phyloP scores from a whole-genome alignment of 2,113 vertebrate genomes.

The Bubo blakistoni region DNA sequence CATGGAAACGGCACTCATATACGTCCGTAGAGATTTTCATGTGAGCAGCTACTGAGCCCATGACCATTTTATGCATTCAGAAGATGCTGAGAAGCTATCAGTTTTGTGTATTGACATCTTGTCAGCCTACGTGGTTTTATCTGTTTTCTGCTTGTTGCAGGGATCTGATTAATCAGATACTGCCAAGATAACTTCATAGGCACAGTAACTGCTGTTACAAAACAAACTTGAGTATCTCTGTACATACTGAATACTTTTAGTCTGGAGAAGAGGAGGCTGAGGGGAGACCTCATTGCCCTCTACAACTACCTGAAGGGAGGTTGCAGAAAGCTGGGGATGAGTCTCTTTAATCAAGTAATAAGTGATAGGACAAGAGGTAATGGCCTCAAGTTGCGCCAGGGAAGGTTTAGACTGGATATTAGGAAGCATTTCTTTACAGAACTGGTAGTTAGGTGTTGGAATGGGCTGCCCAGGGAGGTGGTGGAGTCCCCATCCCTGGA shows the following conservation, averaged over 20 bases:
- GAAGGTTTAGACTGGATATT: too few relatives aligned
- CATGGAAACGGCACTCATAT: neutral
- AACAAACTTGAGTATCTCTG: neutral
- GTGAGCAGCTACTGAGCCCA: neutral
- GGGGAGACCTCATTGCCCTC: too few relatives aligned
- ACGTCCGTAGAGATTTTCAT: neutral
- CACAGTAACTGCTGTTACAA: conserved; percentile 17
- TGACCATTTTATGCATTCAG: neutral
- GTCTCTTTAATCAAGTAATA: too few relatives aligned
- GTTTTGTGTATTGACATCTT: neutral
- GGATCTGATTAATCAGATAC: neutral
- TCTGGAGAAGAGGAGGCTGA: too few relatives aligned
- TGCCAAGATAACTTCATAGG: conserved; percentile 24
- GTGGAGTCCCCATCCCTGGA: too few relatives aligned
- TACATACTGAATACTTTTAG: neutral
- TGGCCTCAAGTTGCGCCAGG: too few relatives aligned
- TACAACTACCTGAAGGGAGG: too few relatives aligned
- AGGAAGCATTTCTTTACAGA: too few relatives aligned
- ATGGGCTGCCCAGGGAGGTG: too few relatives aligned
- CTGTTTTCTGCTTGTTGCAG: neutral
- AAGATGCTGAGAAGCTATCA: neutral
- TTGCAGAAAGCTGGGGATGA: too few relatives aligned
- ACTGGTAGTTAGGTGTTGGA: too few relatives aligned
- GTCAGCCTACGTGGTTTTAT: conserved; percentile 6
- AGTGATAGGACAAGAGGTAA: too few relatives aligned